phyloP scores from a whole-genome alignment of 2,113 vertebrate species.

The Anolis sagrei region DNA sequence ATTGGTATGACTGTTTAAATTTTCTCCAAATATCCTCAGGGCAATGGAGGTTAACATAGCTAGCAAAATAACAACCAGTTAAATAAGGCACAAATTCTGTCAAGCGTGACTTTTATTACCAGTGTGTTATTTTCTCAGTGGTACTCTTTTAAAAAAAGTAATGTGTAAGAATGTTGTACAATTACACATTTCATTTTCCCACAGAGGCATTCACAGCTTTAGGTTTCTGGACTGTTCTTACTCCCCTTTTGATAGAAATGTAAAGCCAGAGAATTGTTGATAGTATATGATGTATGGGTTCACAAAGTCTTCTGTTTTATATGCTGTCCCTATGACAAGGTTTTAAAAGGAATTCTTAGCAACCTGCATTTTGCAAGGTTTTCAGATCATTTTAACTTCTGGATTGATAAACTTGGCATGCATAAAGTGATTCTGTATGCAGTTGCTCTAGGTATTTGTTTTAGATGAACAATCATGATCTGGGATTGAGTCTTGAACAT shows the following conservation, averaged over 20 bases:
- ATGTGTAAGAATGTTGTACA: not conserved
- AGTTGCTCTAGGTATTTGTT: not conserved
- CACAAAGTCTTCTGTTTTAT: not conserved
- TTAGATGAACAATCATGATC: not conserved
- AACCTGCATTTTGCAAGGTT: not conserved
- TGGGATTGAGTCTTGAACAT: not conserved
- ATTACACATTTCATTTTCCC: not conserved
- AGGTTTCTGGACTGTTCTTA: not conserved
- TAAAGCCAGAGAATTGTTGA: not conserved
- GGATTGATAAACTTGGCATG: not conserved
- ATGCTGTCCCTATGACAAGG: not conserved
- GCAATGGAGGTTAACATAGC: too few relatives aligned
- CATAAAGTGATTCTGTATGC: not conserved
- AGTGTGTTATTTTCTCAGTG: not conserved
- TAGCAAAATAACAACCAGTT: not conserved
- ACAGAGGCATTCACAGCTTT: not conserved
- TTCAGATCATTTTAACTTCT: not conserved
- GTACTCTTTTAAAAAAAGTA: not conserved
- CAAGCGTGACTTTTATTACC: not conserved
- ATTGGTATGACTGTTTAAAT: too few relatives aligned
- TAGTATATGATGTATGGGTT: not conserved
- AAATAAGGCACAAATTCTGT: not conserved
- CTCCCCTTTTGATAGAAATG: not conserved
- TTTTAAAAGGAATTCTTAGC: not conserved
- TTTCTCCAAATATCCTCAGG: too few relatives aligned